phyloP scores from a whole-genome alignment of 2,888 invertebrate species.

The Cecidostiba fungosa region DNA sequence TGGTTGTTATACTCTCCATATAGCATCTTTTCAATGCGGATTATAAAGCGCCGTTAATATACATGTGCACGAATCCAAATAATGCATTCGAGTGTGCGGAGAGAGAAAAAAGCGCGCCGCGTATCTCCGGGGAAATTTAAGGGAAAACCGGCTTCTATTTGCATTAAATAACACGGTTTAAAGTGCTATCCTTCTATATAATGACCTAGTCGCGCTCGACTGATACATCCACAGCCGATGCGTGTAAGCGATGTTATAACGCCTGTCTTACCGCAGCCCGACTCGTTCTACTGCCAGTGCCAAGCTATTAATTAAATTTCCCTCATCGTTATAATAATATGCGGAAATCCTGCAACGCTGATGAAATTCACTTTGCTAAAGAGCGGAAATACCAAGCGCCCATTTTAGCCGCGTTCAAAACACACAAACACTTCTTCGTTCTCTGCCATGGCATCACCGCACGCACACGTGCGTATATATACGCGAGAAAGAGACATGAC shows the following conservation, averaged over 20 bases:
- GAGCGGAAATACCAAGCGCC: not conserved
- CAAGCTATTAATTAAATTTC: not conserved
- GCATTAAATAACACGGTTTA: conserved; percentile 6
- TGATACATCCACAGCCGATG: not conserved
- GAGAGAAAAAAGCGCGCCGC: not conserved
- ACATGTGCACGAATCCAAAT: not conserved
- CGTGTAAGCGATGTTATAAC: not conserved
- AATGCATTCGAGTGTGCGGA: not conserved
- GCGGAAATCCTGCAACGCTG: not conserved
- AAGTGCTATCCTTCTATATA: not conserved
- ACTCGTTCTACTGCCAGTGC: not conserved
- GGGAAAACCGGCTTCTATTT: not conserved
- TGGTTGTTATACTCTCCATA: not conserved
- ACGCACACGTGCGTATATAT: too few species aligned
- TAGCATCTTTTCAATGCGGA: not conserved
- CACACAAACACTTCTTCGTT: not conserved
- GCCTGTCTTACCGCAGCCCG: not conserved
- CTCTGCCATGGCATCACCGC: too few species aligned
- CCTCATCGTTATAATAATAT: not conserved
- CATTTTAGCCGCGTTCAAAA: too few species aligned
- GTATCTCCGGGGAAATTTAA: conserved; percentile 15
- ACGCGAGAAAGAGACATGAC: not conserved
- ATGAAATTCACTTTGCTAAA: not conserved
- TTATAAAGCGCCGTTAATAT: not conserved
- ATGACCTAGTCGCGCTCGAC: not conserved